Conservation (phyloP, 2,888 invertebrate species). For the Amblyjoppa fuscipennis region DNA sequence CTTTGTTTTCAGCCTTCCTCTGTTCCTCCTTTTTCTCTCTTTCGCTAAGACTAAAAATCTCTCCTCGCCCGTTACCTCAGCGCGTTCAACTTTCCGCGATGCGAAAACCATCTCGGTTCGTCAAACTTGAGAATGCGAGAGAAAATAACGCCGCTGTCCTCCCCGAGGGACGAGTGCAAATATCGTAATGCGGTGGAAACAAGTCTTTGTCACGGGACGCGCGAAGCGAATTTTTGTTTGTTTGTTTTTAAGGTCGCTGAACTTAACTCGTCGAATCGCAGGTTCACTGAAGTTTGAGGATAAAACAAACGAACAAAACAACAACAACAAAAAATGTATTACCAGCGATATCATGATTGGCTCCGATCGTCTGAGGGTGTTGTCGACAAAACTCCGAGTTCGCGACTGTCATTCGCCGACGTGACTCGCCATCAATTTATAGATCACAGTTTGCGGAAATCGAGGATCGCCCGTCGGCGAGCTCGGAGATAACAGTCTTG, state of each 20-base stretch:
- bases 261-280: background rate
- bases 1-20: conserved; percentile 6
- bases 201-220: background rate
- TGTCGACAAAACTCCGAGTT: conserved; percentile 33
- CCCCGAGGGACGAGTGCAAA: background rate
- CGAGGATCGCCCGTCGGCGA: background rate
- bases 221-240: background rate
- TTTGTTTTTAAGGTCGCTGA: background rate
- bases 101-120: conserved; percentile 45
- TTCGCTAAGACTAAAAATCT: background rate
- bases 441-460: conserved; percentile 16
- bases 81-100: conserved; percentile 34
- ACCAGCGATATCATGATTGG: conserved; percentile 51
- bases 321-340: background rate
- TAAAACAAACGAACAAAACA: background rate
- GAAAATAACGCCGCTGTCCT: background rate
- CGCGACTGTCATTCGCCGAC: conserved; percentile 31
- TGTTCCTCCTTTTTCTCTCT: background rate
- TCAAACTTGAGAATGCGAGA: conserved; percentile 33
- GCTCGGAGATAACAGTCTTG: conserved; percentile 23
- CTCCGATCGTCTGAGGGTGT: background rate
- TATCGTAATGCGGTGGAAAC: conserved; percentile 3
- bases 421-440: conserved; percentile 44
- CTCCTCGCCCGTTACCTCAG: conserved; percentile 13
- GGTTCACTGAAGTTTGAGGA: background rate